Conservation (phyloP, 1,140 invertebrate species). For the Psilanteris sp. region DNA sequence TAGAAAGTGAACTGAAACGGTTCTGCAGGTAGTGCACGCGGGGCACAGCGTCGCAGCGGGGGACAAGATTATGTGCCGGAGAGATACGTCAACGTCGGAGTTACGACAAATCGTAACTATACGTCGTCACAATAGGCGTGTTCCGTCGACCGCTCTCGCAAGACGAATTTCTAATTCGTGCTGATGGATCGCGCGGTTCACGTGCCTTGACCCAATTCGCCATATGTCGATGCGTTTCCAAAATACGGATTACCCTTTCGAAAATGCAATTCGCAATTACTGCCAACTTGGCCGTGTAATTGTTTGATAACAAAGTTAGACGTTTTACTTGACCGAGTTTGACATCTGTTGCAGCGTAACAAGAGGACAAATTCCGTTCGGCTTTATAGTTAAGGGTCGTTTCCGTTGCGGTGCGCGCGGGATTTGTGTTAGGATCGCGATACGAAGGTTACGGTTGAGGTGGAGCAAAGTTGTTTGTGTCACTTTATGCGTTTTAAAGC, state of each 20-base stretch:
- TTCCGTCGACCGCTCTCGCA: too few species aligned
- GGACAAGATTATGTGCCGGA: constrained; percentile 40
- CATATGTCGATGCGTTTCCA: constrained; percentile 9
- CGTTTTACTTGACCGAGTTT: constrained; percentile 6
- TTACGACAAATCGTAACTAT: constrained; percentile 43
- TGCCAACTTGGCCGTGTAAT: constrained; percentile 4
- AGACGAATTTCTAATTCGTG: constrained; percentile 21
- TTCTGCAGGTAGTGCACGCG: constrained; percentile 36
- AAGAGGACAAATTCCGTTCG: too few species aligned
- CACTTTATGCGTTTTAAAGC: too few species aligned
- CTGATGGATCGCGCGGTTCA: constrained; percentile 1
- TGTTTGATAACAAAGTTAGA: constrained; percentile 16
- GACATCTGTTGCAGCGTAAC: too few species aligned
- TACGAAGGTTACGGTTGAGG: too few species aligned
- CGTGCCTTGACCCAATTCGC: constrained; percentile 7
- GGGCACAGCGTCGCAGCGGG: constrained; percentile 45
- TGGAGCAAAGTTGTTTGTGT: too few species aligned
- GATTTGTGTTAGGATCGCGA: too few species aligned
- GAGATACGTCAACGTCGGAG: constrained; percentile 42
- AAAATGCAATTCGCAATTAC: constrained; percentile 8
- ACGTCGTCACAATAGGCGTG: constrained; percentile 10
- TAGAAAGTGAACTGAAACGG: constrained; percentile 56
- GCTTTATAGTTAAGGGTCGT: too few species aligned
- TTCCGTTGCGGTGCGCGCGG: too few species aligned
- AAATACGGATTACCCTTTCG: constrained; percentile 3